Conservation (phyloP, 2,797 vertebrate species). For the Ciconia nigra region DNA sequence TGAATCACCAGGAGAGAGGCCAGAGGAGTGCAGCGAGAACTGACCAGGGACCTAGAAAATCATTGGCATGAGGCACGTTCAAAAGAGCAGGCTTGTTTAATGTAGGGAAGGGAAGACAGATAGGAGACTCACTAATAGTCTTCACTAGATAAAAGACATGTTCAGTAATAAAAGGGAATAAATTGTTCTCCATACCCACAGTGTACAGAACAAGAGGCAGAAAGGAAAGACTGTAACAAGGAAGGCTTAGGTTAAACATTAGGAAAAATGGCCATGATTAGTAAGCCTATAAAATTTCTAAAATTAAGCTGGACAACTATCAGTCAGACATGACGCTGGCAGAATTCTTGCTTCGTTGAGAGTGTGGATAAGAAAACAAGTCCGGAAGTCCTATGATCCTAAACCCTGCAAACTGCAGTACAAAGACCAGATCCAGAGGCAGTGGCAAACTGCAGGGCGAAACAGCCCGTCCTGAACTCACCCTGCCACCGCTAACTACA, state of each 20-base stretch:
- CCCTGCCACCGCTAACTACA: neutral
- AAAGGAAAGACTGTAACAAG: neutral
- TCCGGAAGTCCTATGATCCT: neutral
- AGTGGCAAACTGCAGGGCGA: neutral
- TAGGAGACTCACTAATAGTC: neutral
- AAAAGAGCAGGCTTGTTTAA: neutral
- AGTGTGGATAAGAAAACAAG: neutral
- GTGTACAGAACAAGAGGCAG: neutral
- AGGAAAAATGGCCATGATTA: neutral
- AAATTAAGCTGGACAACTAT: neutral
- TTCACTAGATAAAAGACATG: neutral
- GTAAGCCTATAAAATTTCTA: neutral
- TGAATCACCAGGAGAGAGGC: neutral
- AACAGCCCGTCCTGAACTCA: rapidly evolving
- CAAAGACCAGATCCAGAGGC: neutral
- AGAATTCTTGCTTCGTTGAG: neutral
- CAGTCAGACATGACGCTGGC: neutral
- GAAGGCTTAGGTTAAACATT: neutral
- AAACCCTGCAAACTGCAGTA: neutral
- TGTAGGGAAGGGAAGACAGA: neutral
- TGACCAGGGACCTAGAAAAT: neutral
- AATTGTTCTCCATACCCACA: neutral
- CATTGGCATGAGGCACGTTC: rapidly evolving
- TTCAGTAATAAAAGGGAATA: neutral
- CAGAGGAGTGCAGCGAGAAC: neutral